These are phyloP conservation scores for Pseudomugil tenellus DNA, from an alignment of 2,797 vertebrate genomes.

Conservation along the genomic window DNA sequence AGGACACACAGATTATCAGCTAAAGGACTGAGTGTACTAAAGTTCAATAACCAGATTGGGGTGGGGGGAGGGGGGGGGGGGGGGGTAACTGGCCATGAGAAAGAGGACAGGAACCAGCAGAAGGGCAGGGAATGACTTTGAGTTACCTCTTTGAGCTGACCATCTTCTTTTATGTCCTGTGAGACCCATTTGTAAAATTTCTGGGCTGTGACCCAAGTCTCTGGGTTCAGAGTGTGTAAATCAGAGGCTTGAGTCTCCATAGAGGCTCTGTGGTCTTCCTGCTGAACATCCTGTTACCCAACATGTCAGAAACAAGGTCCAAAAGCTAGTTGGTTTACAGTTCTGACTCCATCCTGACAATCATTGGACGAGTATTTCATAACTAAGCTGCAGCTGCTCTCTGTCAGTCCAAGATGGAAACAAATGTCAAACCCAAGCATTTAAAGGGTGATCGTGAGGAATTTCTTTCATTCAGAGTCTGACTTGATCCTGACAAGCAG, in stretches of 20 bases:
- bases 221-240: conserved; percentile 54
- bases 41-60: conserved; percentile 39
- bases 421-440: too few relatives aligned
- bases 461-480: too few relatives aligned
- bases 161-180: conserved; percentile 32
- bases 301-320: conserved; percentile 41
- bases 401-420: too few relatives aligned
- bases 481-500: too few relatives aligned
- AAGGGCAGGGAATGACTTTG: conserved; percentile 50
- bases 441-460: too few relatives aligned
- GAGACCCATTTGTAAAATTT: conserved; percentile 57
- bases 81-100: conserved; percentile 23
- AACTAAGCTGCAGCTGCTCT: too few relatives aligned
- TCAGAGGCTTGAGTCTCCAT: conserved; percentile 49
- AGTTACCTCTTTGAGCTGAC: conserved; percentile 67
- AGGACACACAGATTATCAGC: conserved; percentile 1
- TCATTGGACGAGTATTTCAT: too few relatives aligned
- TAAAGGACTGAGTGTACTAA: conserved; percentile 31
- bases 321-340: too few relatives aligned
- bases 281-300: conserved; percentile 60
- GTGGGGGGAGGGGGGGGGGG: conserved; percentile 3
- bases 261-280: conserved; percentile 49
- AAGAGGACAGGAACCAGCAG: conserved; percentile 12
- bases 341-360: too few relatives aligned
- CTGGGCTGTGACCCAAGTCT: conserved; percentile 36